Conservation (phyloP, 2,797 vertebrate genomes). For the Limosa lapponica region DNA sequence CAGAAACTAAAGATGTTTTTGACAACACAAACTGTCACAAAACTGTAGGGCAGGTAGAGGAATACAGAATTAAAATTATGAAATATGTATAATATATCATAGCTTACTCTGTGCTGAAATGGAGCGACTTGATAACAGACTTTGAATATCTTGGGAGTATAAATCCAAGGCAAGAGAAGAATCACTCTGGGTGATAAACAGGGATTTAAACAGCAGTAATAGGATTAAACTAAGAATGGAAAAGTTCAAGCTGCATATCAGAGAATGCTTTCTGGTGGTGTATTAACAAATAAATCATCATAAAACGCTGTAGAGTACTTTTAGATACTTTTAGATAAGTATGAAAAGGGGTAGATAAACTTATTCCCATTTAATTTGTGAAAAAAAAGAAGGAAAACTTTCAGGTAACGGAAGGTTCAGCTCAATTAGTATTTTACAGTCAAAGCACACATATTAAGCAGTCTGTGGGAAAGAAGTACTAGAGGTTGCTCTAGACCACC, state of each 20-base stretch:
- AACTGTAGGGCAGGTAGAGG: neutral
- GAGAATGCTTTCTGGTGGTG: neutral
- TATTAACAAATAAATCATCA: neutral
- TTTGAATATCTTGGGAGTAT: neutral
- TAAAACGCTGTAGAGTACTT: neutral
- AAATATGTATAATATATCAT: neutral
- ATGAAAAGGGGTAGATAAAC: neutral
- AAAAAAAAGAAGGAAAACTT: neutral
- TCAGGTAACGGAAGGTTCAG: neutral
- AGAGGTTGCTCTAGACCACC: neutral
- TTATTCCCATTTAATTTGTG: neutral
- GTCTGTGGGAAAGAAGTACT: neutral
- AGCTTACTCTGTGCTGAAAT: neutral
- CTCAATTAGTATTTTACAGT: neutral
- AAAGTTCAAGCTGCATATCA: neutral
- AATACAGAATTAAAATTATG: neutral
- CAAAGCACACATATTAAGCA: neutral
- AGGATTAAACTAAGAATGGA: conserved; percentile 29
- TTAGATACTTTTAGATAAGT: neutral
- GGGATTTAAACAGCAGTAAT: neutral
- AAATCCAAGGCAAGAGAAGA: conserved; percentile 3
- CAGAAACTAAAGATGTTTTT: neutral
- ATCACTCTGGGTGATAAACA: neutral
- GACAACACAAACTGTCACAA: neutral
- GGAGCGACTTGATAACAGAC: neutral